phyloP scores from a whole-genome alignment of 2,797 vertebrate genomes.

The Alca torda region DNA sequence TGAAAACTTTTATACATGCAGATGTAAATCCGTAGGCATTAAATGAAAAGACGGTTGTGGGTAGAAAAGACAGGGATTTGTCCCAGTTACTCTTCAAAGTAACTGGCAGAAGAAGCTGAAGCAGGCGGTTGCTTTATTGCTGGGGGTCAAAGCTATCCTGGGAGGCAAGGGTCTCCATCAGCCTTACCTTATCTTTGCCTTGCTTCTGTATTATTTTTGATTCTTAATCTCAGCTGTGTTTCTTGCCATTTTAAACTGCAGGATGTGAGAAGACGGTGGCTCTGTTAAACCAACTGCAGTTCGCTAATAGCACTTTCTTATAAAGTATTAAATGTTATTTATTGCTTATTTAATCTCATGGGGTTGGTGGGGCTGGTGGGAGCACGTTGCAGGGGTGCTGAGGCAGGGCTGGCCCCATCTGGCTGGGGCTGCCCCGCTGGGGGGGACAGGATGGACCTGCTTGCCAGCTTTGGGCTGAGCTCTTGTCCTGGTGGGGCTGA shows the following conservation, averaged over 20 bases:
- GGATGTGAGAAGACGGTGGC: not conserved
- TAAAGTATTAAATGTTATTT: not conserved
- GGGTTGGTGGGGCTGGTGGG: not conserved
- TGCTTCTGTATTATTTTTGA: not conserved
- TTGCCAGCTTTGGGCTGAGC: not conserved
- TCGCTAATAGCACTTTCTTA: not conserved
- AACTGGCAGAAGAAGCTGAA: not conserved
- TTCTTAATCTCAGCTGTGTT: not conserved
- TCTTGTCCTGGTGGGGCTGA: not conserved
- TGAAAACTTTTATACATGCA: not conserved
- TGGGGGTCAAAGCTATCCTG: not conserved
- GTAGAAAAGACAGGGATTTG: not conserved
- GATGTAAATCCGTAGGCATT: constrained; percentile 27
- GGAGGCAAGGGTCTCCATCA: not conserved
- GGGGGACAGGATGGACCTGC: fast-evolving
- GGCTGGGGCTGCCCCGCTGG: not conserved
- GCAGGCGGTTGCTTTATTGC: not conserved
- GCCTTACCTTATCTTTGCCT: not conserved
- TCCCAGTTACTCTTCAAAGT: not conserved
- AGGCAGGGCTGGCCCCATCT: not conserved
- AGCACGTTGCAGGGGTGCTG: not conserved
- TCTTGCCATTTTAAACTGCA: not conserved
- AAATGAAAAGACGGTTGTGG: constrained; percentile 17
- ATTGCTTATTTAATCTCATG: not conserved
- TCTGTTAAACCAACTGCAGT: not conserved